phyloP scores from a whole-genome alignment of 2,113 vertebrate genomes.

The Mungos mungo region DNA sequence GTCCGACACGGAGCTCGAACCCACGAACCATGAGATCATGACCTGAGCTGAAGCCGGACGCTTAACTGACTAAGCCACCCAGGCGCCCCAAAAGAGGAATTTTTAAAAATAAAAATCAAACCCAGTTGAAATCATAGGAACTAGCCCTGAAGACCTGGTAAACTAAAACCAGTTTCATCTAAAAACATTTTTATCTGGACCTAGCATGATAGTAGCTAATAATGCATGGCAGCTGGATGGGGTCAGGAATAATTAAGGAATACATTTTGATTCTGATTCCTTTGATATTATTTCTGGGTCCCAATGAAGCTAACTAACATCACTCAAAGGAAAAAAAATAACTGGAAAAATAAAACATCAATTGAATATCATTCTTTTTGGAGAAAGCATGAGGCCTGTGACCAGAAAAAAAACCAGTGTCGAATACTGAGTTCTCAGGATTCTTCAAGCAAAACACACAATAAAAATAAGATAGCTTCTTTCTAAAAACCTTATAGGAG shows the following conservation, averaged over 20 bases:
- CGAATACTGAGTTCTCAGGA: background rate
- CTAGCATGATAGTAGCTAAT: background rate
- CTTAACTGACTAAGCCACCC: no score
- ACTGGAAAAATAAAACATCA: constrained; percentile 10
- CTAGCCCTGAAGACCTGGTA: background rate
- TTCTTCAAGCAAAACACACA: constrained; percentile 3
- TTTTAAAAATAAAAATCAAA: background rate
- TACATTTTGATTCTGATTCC: constrained; percentile 5
- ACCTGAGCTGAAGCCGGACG: no score
- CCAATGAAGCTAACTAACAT: background rate
- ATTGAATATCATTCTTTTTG: background rate
- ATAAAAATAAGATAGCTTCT: background rate
- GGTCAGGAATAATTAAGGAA: background rate
- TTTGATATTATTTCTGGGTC: background rate
- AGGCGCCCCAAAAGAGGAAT: background rate
- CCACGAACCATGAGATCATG: no score
- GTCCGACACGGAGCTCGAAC: no score
- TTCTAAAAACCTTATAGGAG: background rate
- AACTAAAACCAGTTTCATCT: constrained; percentile 14
- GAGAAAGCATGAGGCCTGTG: background rate
- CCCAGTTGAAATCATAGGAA: background rate
- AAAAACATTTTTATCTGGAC: background rate
- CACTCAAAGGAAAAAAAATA: constrained; percentile 25
- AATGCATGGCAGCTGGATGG: background rate
- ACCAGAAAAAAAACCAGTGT: background rate